phyloP scores from a whole-genome alignment of 2,888 invertebrate genomes.

The Leptinotarsa peninsularis region DNA sequence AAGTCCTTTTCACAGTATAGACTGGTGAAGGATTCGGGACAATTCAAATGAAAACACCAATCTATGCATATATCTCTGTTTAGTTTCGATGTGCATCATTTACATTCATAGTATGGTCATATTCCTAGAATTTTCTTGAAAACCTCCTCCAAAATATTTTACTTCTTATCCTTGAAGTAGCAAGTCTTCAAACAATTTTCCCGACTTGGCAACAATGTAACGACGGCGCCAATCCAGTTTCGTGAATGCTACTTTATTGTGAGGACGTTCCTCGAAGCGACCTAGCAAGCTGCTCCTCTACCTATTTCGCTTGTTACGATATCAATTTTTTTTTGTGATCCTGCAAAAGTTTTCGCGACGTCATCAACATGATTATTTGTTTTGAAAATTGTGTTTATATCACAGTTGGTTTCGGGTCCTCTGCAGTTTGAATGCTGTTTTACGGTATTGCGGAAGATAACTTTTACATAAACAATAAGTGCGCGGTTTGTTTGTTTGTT shows the following conservation, averaged over 20 bases:
- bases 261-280: conserved; percentile 48
- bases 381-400: background rate
- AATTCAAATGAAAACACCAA: too few species aligned
- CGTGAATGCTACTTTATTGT: conserved; percentile 52
- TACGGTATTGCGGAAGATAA: background rate
- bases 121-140: background rate
- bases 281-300: conserved; percentile 34
- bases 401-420: background rate
- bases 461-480: conserved; percentile 15
- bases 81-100: too few species aligned
- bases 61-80: too few species aligned
- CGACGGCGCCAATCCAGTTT: conserved; percentile 59
- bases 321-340: conserved; percentile 6
- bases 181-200: background rate
- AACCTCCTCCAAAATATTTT: too few species aligned
- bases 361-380: background rate
- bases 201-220: conserved; percentile 40
- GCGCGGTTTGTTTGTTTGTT: conserved; percentile 18
- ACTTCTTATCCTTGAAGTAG: background rate
- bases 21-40: too few species aligned
- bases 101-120: too few species aligned
- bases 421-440: background rate
- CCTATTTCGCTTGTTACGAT: conserved; percentile 24
- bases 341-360: background rate
- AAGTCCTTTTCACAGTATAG: too few species aligned